phyloP scores from a whole-genome alignment of 2,113 vertebrate species.

The Pomatostomus ruficeps region DNA sequence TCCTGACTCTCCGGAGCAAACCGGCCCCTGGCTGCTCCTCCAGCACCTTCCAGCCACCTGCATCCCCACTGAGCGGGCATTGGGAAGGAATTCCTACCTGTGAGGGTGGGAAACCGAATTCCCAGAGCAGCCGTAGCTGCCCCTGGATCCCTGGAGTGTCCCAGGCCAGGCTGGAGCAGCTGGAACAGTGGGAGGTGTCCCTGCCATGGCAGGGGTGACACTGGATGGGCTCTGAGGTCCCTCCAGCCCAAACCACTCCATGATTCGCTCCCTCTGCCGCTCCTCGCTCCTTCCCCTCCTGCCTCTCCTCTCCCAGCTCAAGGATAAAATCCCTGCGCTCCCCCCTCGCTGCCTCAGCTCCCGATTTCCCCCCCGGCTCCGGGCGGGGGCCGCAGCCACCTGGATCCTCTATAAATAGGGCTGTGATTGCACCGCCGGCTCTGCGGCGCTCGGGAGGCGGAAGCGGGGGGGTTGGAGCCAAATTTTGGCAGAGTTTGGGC shows the following conservation, averaged over 20 bases:
- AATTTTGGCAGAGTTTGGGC: neutral
- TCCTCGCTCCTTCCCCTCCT: neutral
- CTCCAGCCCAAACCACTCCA: neutral
- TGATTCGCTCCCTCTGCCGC: accelerated
- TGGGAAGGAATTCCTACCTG: neutral
- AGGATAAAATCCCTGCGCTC: neutral
- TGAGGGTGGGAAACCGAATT: neutral
- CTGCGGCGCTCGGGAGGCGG: accelerated
- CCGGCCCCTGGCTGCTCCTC: neutral
- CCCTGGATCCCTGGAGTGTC: neutral
- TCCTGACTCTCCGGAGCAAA: neutral
- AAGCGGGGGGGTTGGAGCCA: neutral
- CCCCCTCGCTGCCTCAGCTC: neutral
- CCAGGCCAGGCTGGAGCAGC: accelerated
- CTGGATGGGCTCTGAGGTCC: neutral
- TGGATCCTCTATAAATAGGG: neutral
- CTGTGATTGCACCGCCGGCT: neutral
- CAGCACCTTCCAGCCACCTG: neutral
- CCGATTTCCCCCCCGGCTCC: neutral
- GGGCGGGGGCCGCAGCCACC: neutral
- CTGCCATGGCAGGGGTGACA: neutral
- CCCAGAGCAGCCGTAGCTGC: neutral
- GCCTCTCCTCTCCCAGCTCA: neutral
- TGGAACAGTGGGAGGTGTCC: neutral
- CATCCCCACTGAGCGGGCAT: accelerated